Evolutionary conservation across 2,888 invertebrate genomes (phyloP).

Genomic region (Brenthis ino): DNA sequence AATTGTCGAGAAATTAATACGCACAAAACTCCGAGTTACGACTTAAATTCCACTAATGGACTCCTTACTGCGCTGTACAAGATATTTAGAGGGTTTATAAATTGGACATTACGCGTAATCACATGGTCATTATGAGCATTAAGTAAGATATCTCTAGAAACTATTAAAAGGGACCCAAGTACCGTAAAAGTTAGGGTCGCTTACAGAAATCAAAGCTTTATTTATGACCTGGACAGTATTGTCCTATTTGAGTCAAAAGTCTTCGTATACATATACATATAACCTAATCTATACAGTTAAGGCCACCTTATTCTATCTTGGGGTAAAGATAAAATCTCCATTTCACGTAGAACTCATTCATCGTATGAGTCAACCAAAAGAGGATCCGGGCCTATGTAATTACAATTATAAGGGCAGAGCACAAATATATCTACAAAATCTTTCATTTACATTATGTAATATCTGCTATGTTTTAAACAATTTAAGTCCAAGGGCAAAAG

Average conservation of each 20-base stretch:
- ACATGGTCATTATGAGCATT: constrained; percentile 71
- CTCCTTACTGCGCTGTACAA: constrained; percentile 43
- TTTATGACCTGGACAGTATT: constrained; percentile 73
- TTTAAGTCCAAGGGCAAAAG: constrained; percentile 11
- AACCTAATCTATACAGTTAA: constrained; percentile 72
- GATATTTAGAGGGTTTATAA: constrained; percentile 45
- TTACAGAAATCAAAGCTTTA: constrained; percentile 79
- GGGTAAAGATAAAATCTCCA: constrained; percentile 75
- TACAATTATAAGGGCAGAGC: constrained; percentile 60
- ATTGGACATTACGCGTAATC: constrained; percentile 57
- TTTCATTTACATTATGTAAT: constrained; percentile 54
- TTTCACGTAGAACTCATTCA: constrained; percentile 76
- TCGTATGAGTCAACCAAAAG: constrained; percentile 64
- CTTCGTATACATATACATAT: constrained; percentile 68
- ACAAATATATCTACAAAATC: constrained; percentile 55
- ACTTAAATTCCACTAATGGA: constrained; percentile 40
- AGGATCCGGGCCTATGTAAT: constrained; percentile 57
- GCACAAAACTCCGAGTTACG: constrained; percentile 23
- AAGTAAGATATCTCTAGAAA: constrained; percentile 68
- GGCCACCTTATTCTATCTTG: constrained; percentile 70
- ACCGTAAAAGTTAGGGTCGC: constrained; percentile 67
- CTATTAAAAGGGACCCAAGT: constrained; percentile 73
- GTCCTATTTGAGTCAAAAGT: constrained; percentile 67
- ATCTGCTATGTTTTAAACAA: constrained; percentile 33
- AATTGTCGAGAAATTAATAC: constrained; percentile 59